Evolutionary conservation across 2,797 vertebrate species (phyloP).

Genomic region (Phoxinus dragarum): DNA sequence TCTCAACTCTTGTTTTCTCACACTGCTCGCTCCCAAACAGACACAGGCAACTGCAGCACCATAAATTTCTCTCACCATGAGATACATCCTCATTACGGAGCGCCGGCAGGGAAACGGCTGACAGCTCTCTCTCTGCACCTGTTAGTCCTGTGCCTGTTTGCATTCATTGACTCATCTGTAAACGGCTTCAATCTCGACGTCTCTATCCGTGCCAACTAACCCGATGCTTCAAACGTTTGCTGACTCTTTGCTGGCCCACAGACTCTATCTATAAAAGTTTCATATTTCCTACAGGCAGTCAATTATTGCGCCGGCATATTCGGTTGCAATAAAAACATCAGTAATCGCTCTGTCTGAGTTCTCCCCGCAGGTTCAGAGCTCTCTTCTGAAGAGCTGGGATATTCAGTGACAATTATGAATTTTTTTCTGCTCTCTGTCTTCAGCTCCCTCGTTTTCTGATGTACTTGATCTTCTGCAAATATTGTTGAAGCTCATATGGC

Average conservation of each 20-base stretch:
- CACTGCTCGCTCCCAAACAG: slow-evolving; percentile 25
- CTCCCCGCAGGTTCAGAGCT: slow-evolving; percentile 44
- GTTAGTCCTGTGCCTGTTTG: slow-evolving; percentile 49
- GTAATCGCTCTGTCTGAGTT: slow-evolving; percentile 54
- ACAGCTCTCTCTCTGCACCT: slow-evolving; percentile 51
- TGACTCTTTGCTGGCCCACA: slow-evolving; percentile 47
- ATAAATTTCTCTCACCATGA: slow-evolving; percentile 32
- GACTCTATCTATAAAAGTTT: slow-evolving; percentile 54
- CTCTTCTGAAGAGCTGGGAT: slow-evolving; percentile 43
- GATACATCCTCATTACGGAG: slow-evolving; percentile 48
- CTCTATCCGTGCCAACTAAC: slow-evolving; percentile 43
- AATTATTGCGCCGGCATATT: slow-evolving; percentile 51
- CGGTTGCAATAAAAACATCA: slow-evolving; percentile 61
- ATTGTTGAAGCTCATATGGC: slow-evolving; percentile 52
- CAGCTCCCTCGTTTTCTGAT: slow-evolving; percentile 42
- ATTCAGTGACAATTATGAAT: slow-evolving; percentile 57
- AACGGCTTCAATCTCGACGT: slow-evolving; percentile 47
- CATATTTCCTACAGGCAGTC: slow-evolving; percentile 54
- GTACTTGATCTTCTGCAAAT: slow-evolving; percentile 57
- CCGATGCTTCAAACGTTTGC: slow-evolving; percentile 28
- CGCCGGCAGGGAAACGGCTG: slow-evolving; percentile 24
- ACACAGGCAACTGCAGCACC: slow-evolving; percentile 40
- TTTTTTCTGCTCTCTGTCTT: slow-evolving; percentile 46
- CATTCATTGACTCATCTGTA: slow-evolving; percentile 51
- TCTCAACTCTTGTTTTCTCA: slow-evolving; percentile 6